Conservation (phyloP, 2,113 vertebrate species). For the Pachycephala philippinensis region DNA sequence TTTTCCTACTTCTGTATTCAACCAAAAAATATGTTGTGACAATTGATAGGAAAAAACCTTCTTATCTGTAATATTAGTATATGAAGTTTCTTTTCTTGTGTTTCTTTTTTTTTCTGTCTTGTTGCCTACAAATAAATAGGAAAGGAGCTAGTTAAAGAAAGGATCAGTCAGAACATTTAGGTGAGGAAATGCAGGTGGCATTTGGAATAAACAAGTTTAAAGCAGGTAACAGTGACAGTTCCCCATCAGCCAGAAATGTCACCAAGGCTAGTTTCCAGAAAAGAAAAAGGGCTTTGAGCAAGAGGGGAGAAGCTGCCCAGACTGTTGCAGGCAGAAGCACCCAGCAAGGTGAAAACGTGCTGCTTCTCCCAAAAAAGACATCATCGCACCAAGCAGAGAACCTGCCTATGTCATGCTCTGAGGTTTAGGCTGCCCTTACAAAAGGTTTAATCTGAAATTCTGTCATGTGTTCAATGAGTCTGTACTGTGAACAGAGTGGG, state of each 20-base stretch:
- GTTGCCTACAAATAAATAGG: background rate
- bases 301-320: background rate
- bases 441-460: background rate
- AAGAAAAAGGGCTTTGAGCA: background rate
- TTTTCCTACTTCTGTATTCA: background rate
- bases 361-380: background rate
- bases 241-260: background rate
- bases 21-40: background rate
- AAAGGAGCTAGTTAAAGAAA: background rate
- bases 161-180: background rate
- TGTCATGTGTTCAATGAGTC: background rate
- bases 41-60: background rate
- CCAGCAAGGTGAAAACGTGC: fast-evolving
- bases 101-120: background rate
- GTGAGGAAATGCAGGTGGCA: background rate
- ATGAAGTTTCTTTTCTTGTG: background rate
- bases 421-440: background rate
- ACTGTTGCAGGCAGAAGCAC: background rate
- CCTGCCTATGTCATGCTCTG: fast-evolving
- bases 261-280: background rate
- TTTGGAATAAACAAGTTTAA: background rate
- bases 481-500: background rate
- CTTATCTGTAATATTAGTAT: background rate
- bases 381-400: background rate
- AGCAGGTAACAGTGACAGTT: background rate